Evolutionary conservation across 2,888 invertebrate genomes (phyloP), one percentile per base, ranked within the genome.

Genomic region (Sylvicola cinctus): DNA sequence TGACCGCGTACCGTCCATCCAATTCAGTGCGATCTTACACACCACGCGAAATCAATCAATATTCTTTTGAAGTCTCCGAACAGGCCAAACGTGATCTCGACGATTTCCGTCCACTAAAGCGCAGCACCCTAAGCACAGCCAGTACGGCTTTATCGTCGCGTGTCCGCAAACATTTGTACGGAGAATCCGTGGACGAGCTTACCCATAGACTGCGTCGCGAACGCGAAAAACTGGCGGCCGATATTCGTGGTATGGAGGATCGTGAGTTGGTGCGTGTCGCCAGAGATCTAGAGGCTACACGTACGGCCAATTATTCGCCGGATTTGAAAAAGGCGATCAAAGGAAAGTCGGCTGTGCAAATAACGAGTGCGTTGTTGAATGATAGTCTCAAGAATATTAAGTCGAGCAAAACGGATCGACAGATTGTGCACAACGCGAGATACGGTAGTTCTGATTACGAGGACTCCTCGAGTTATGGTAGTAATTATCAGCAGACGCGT

Each of bases 281-380:
- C 20, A 20, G 20, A 20, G 20, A 20, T 20, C 20, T 20, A 8
- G 20, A 20, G 20, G 20, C 20, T 6, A 6, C 20, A 8, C 4
- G 20, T 6, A 20, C 20, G 20, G 20, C 20, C 20, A 20, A 20
- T 20, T 20, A 20, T 20, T 20, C 60, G 11, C 50, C 58, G 29
- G 63, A 65, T 42, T 65, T 63, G 41, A 62, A 60, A 45, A 52
- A 55, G 41, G 49, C 51, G 32, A 55, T 77, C 31, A 66, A 74
- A 45, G 79, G 78, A 33, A 79, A 74, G 62, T 79, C 80, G 3
- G 79, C 79, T 5, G 70, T 65, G 47, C 71, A 71, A 31, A 83
- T 83, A 39, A 74, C 70, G 42, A 65, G 66, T 40, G 68, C 70
- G 11, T 55, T 77, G 29, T 52, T 76, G 29, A 62, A 66, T 27